A percentile compares a stretch with the other conserved stretches of the same genome.
These are phyloP conservation scores for Martes martes DNA, from an alignment of 2,113 vertebrate genomes.

Conservation along the genomic window DNA sequence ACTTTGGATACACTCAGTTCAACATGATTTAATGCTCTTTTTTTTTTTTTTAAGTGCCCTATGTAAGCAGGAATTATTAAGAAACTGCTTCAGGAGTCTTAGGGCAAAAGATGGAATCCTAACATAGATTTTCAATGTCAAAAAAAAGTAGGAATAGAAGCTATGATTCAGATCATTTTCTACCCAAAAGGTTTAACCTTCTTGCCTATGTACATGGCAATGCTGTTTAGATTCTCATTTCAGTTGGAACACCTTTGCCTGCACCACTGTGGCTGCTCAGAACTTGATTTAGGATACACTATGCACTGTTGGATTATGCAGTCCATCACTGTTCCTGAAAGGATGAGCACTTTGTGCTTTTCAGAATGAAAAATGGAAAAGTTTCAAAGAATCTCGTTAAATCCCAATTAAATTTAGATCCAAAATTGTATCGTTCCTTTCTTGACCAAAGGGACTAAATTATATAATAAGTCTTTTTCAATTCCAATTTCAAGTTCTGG, in stretches of 20 bases:
- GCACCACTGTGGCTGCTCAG: slow-evolving; percentile 58
- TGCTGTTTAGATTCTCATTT: slow-evolving; percentile 48
- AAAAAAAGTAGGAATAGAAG: slow-evolving; percentile 28
- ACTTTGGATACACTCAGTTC: not conserved
- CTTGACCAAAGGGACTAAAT: slow-evolving; percentile 52
- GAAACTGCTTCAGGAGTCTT: not conserved
- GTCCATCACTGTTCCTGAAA: slow-evolving; percentile 21
- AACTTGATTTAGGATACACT: slow-evolving; percentile 16
- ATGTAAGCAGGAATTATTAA: slow-evolving; percentile 32
- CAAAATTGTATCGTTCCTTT: slow-evolving; percentile 58
- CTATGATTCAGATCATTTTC: slow-evolving; percentile 46
- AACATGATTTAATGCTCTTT: not conserved
- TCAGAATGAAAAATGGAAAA: slow-evolving; percentile 51
- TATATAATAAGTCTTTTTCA: slow-evolving; percentile 65
- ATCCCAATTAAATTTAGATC: slow-evolving; percentile 69
- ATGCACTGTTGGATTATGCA: not conserved
- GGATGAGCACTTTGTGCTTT: not conserved
- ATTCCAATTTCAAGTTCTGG: slow-evolving; percentile 57
- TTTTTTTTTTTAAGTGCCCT: not conserved
- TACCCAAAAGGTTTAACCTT: slow-evolving; percentile 68
- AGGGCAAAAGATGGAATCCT: not conserved
- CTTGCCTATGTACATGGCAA: not conserved
- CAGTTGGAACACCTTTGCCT: slow-evolving; percentile 60
- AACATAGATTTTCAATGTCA: slow-evolving; percentile 35
- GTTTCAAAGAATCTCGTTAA: slow-evolving; percentile 59